Base-by-base conservation (phyloP, 1,140 invertebrate species). In the Orussus abietinus region DNA sequence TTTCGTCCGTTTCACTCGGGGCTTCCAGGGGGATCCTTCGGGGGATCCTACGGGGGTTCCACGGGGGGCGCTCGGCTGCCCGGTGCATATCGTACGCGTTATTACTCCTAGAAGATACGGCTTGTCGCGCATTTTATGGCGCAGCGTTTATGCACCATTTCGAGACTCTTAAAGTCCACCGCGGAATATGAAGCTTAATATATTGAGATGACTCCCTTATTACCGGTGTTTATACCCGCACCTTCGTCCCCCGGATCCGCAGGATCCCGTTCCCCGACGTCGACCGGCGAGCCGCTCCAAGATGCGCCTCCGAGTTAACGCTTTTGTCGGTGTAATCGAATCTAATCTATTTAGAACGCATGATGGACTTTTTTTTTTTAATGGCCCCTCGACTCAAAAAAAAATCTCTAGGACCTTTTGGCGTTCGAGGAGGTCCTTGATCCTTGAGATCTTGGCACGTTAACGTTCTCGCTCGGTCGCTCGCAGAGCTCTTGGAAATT, bases 81-180 rank as follows among this genome's bases (percentile, higher is more conserved):
- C 4, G 35, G 21, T 38, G 46, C 53, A 49, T 51, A 56, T 59
- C 57, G 48, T 48, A 57, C 51, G 57, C 51, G 45, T 54, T 63
- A 55, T 57, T 55, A 59, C 56, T 58, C 51, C 49, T 59, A 51
- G 51, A 60, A 55, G 59, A 60, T 55, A 59, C 53, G 49, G 38
- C 59, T 55, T 38, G 47, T 50, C 45, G 51, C 59, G 40, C 56
- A 51, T 66, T 68, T 68, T 65, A 66, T 55, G 59, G 59, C 53
- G 46, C 40, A 64, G 61, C 62, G 59, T 68, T 66, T 66, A 66
- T 66, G 62, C 59, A 58, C 53, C 61, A 59, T 68, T 61, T 66
- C 54, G 55, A 48, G 56, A 51, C 56, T 57, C 47, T 57, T 49
- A 58, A 59, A 49, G 49, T 57, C 45, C 31, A 47, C 39, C 37